phyloP scores from a whole-genome alignment of 2,113 vertebrate genomes.

The Nestor notabilis region DNA sequence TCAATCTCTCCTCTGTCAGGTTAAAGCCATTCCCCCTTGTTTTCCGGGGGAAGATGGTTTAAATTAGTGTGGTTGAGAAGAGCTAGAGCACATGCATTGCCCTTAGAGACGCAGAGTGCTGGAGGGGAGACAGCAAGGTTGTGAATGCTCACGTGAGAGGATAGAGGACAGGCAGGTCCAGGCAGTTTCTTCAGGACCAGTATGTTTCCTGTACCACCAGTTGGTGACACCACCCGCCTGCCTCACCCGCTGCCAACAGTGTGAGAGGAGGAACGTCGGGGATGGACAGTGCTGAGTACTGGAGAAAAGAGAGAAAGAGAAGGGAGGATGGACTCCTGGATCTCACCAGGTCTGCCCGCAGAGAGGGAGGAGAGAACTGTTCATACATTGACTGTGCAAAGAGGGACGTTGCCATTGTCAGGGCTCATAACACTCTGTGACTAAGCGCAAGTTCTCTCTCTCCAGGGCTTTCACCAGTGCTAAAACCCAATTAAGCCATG shows the following conservation, averaged over 20 bases:
- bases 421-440: background rate
- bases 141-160: accelerated
- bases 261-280: background rate
- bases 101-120: background rate
- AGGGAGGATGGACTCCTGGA: background rate
- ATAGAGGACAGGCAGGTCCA: background rate
- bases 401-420: background rate
- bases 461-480: background rate
- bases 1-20: no score
- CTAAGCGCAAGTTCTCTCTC: background rate
- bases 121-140: background rate
- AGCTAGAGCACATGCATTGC: accelerated
- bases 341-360: background rate
- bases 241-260: background rate
- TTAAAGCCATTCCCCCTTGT: no score
- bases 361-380: background rate
- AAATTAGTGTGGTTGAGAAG: background rate
- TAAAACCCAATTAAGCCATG: background rate
- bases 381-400: accelerated
- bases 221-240: background rate
- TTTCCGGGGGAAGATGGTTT: background rate
- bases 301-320: background rate
- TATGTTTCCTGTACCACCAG: background rate
- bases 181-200: background rate
- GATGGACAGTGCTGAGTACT: no score